Evolutionary conservation across 2,888 invertebrate genomes (phyloP).

Genomic region (Brenthis daphne): DNA sequence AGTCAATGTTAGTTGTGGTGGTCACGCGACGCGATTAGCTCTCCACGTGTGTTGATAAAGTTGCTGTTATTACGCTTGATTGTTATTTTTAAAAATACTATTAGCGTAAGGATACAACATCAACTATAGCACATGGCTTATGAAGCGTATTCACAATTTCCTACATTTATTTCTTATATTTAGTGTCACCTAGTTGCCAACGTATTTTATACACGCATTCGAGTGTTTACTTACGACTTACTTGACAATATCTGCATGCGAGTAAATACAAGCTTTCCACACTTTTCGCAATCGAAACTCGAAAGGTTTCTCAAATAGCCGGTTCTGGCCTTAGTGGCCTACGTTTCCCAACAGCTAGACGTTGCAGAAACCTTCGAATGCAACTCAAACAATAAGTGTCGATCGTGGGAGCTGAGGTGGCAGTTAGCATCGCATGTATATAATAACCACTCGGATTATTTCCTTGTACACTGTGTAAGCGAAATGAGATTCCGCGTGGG

Average conservation of each 20-base stretch:
- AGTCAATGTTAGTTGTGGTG: conserved; percentile 26
- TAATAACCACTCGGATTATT: conserved; percentile 65
- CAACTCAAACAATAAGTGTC: conserved; percentile 72
- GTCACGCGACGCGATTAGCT: conserved; percentile 55
- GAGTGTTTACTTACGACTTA: conserved; percentile 42
- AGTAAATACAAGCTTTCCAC: conserved; percentile 62
- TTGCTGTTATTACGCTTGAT: conserved; percentile 7
- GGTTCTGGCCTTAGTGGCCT: conserved; percentile 68
- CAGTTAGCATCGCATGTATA: conserved; percentile 56
- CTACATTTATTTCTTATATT: background rate
- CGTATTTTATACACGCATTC: conserved; percentile 22
- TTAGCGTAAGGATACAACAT: background rate
- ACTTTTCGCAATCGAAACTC: conserved; percentile 73
- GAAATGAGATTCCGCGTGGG: conserved; percentile 60
- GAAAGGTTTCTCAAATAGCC: conserved; percentile 74
- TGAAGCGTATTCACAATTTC: background rate
- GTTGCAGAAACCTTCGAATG: conserved; percentile 77
- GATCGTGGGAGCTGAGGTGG: conserved; percentile 71
- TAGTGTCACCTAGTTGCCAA: background rate
- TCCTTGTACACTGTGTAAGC: conserved; percentile 65
- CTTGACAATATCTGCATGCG: conserved; percentile 47
- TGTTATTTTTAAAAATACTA: background rate
- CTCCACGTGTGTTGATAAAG: conserved; percentile 64
- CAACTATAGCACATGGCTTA: background rate
- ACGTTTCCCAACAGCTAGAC: conserved; percentile 70